phyloP scores from a whole-genome alignment of 2,888 invertebrate genomes.

The Dryomyza anilis region DNA sequence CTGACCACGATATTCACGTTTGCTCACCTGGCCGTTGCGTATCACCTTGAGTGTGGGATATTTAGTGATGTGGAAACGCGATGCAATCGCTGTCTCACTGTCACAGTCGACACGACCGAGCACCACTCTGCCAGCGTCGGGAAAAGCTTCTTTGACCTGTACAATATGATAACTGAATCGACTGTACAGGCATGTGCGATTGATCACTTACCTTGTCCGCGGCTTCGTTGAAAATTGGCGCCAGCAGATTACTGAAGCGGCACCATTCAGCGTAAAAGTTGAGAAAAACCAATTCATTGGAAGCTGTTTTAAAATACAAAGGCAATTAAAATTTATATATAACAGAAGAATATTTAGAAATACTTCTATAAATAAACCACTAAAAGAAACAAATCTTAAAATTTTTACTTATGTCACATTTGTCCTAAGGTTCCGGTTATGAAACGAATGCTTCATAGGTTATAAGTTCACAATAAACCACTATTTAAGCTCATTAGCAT shows the following conservation, averaged over 20 bases:
- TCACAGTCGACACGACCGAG: constrained; percentile 99
- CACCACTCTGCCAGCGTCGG: constrained; percentile 82
- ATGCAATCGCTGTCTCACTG: constrained; percentile 81
- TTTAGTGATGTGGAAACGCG: constrained; percentile 94
- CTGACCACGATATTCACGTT: constrained; percentile 88
- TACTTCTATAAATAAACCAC: too few relatives aligned
- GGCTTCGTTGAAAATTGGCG: constrained; percentile 96
- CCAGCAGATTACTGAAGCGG: constrained; percentile 94
- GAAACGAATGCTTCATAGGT: too few relatives aligned
- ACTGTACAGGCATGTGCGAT: too few relatives aligned
- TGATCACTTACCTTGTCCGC: constrained; percentile 83
- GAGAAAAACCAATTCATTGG: constrained; percentile 95
- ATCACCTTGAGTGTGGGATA: constrained; percentile 98
- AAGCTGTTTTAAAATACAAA: constrained; percentile 69
- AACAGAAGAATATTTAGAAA: not conserved
- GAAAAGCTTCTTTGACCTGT: constrained; percentile 70
- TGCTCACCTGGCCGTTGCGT: constrained; percentile 86
- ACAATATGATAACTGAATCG: constrained; percentile 7
- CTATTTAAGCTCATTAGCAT: too few relatives aligned
- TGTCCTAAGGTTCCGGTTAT: too few relatives aligned
- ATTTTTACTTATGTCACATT: not conserved
- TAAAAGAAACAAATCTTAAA: too few relatives aligned
- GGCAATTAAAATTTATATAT: not conserved
- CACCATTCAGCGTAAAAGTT: constrained; percentile 99
- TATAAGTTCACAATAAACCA: too few relatives aligned